phyloP scores from a whole-genome alignment of 2,797 vertebrate genomes.

The Leptodactylus fallax region DNA sequence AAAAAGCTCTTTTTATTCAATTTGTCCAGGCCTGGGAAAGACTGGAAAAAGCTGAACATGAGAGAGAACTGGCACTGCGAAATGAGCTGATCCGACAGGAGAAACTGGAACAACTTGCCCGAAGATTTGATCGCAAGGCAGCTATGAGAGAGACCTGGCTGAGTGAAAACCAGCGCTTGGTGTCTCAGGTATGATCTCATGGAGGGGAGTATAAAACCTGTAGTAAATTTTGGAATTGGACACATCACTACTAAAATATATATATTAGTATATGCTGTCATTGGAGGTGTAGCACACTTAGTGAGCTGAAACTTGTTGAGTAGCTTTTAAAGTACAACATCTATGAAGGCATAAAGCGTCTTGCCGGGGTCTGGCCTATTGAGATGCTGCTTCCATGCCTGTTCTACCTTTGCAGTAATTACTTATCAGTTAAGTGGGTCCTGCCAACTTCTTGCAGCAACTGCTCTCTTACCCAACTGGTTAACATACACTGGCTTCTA shows the following conservation, averaged over 20 bases:
- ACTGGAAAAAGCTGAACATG: constrained; percentile 96
- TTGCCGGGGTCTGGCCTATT: not conserved
- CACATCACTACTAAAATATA: not conserved
- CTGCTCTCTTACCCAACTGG: too few species aligned
- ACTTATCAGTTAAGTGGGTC: too few species aligned
- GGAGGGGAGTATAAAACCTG: too few species aligned
- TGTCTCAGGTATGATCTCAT: constrained; percentile 84
- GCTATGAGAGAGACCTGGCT: constrained; percentile 98
- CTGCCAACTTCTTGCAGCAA: too few species aligned
- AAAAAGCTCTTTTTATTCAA: not conserved
- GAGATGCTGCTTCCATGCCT: not conserved
- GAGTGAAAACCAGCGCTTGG: constrained; percentile 92
- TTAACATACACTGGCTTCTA: not conserved
- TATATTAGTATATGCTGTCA: too few species aligned
- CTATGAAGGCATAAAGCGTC: too few species aligned
- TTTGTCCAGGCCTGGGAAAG: constrained; percentile 89
- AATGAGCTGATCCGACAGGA: constrained; percentile 95
- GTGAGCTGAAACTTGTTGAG: not conserved
- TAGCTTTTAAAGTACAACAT: not conserved
- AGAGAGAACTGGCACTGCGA: constrained; percentile 92
- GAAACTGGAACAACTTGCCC: constrained; percentile 94
- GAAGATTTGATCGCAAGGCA: constrained; percentile 94
- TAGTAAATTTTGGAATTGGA: not conserved
- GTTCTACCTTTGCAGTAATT: too few species aligned
- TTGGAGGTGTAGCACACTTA: not conserved